Base-by-base conservation (phyloP, 2,113 vertebrate species). In the Halichoerus grypus region DNA sequence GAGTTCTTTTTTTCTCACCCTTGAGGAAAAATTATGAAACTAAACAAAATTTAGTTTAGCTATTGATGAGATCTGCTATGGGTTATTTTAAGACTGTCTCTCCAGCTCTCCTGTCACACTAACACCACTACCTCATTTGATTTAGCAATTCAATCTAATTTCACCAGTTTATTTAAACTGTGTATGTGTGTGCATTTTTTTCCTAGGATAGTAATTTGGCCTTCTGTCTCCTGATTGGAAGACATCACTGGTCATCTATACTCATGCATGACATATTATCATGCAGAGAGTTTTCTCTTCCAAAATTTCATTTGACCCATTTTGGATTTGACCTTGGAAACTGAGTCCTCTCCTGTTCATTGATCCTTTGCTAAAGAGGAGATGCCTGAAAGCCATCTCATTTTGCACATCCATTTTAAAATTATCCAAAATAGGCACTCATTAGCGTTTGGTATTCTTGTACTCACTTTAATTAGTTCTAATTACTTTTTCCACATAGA, bases 331-430 rank as follows among this genome's bases (percentile, higher is more conserved):
- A 89, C 67, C 89, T 93, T 93, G 57, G 26, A 95, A 95, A 91
- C 0, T 81, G n/a, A 16, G 14, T 88, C 21, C 42, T 91, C 24
- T 31, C 15, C 24, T 57, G 2, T 74, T 93, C 82, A 77, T 89
- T 10, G 46, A 0, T 89, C 31, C 22, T 93, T 93, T 67, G 19
- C 5, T 63, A 51, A 72, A 61, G 21, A 63, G 19, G 0, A 67
- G 36, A 87, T 46, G 22, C 3, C 61, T 92, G 65, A 95, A 91
- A 96, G 21, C 24, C 24, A 57, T 42, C 14, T 82, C 31, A 91
- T 88, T 96, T 97, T 85, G 65, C 42, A 71, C 10, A 92, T 87
- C 22, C 14, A 92, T 49, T 97, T 93, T 74, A 92, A 97, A 97
- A 79, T 61, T 61, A 97, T 83, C 7, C 11, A 69, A 88, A 95